phyloP scores from a whole-genome alignment of 2,888 invertebrate genomes.

The Tipula helvola region DNA sequence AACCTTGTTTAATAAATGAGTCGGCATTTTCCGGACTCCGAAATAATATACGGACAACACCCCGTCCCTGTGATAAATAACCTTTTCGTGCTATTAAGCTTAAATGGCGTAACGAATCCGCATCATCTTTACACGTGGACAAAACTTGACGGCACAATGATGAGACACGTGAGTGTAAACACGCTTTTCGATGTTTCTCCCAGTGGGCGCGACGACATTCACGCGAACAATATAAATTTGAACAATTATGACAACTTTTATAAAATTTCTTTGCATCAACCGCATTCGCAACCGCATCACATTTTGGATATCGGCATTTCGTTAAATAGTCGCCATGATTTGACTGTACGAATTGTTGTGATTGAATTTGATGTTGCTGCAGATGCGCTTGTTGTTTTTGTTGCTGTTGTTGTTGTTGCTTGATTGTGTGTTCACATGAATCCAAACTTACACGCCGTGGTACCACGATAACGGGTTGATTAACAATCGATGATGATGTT shows the following conservation, averaged over 20 bases:
- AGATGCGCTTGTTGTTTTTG: slow-evolving; percentile 21
- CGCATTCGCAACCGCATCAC: slow-evolving; percentile 56
- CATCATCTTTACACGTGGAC: slow-evolving; percentile 67
- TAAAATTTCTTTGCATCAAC: slow-evolving; percentile 69
- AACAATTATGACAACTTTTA: slow-evolving; percentile 91
- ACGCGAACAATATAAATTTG: slow-evolving; percentile 85
- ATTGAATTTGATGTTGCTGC: slow-evolving; percentile 36
- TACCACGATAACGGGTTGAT: slow-evolving; percentile 17
- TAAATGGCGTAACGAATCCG: slow-evolving; percentile 59
- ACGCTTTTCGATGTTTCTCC: slow-evolving; percentile 84
- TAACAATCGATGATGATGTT: slow-evolving; percentile 14
- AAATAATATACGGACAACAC: slow-evolving; percentile 85
- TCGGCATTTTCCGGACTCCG: slow-evolving; percentile 77
- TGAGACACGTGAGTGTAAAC: slow-evolving; percentile 82
- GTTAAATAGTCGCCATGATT: slow-evolving; percentile 38
- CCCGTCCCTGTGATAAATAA: slow-evolving; percentile 71
- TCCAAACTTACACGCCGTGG: slow-evolving; percentile 50
- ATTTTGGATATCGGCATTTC: slow-evolving; percentile 70
- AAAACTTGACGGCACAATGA: slow-evolving; percentile 77
- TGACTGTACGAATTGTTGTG: slow-evolving; percentile 33
- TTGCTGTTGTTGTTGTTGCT: slow-evolving; percentile 41
- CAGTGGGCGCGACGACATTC: slow-evolving; percentile 85
- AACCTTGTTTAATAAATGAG: slow-evolving; percentile 66
- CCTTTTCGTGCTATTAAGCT: slow-evolving; percentile 76
- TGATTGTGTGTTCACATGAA: slow-evolving; percentile 37